A percentile compares a stretch with the other conserved stretches of the same genome.
Evolutionary conservation across 1,140 invertebrate species (phyloP).

Genomic region (Penaeus japonicus): DNA sequence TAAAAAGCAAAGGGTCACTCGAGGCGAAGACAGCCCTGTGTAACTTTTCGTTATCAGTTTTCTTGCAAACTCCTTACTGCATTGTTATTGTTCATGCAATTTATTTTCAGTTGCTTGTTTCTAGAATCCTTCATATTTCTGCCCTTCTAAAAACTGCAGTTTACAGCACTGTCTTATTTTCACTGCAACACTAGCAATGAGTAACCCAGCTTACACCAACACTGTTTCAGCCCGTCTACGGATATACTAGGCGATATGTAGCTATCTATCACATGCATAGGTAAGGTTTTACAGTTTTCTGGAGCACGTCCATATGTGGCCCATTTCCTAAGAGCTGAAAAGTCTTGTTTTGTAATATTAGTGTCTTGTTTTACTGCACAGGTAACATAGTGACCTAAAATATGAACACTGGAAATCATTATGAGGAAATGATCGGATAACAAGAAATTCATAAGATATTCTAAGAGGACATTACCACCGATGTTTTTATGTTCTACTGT

Average conservation of each 20-base stretch:
- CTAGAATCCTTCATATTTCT: slow-evolving; percentile 4
- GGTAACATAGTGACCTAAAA: slow-evolving; percentile 47
- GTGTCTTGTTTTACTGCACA: slow-evolving; percentile 41
- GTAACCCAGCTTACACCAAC: slow-evolving; percentile 42
- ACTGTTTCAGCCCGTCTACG: slow-evolving; percentile 47
- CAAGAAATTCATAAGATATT: slow-evolving; percentile 33
- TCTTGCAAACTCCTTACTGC: neutral
- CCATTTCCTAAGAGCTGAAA: slow-evolving; percentile 18
- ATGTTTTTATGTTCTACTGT: slow-evolving; percentile 41
- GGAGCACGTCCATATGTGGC: slow-evolving; percentile 39
- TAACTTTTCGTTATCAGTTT: slow-evolving; percentile 27
- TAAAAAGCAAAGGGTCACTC: slow-evolving; percentile 56
- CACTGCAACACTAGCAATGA: slow-evolving; percentile 16
- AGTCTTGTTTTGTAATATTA: slow-evolving; percentile 2
- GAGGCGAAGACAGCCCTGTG: slow-evolving; percentile 42
- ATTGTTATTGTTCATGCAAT: neutral
- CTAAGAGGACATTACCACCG: slow-evolving; percentile 31
- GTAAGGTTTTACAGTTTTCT: slow-evolving; percentile 46
- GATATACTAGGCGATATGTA: slow-evolving; percentile 56
- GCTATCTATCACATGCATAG: slow-evolving; percentile 57
- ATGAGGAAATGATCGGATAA: slow-evolving; percentile 41
- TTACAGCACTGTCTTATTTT: slow-evolving; percentile 3
- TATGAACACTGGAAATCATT: slow-evolving; percentile 40
- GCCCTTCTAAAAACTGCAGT: neutral
- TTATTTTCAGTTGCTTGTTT: neutral